These are phyloP conservation scores for Amblyornis subalaris DNA, from an alignment of 2,113 vertebrate species.

Conservation along the genomic window DNA sequence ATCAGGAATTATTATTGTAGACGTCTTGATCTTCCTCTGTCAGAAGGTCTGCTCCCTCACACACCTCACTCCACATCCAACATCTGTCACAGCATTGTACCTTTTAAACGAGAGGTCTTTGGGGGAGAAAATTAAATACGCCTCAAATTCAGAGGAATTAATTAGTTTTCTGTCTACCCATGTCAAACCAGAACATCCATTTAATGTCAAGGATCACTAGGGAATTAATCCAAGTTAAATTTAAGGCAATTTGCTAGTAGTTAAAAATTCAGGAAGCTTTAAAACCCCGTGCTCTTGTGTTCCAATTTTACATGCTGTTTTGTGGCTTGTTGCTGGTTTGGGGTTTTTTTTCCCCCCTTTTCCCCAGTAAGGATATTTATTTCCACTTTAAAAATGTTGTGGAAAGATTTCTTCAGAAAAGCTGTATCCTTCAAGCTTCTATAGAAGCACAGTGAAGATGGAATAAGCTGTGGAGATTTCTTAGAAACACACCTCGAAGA, in stretches of 20 bases:
- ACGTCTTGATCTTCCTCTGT: not conserved
- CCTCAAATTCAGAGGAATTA: conserved; percentile 61
- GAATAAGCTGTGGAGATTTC: not conserved
- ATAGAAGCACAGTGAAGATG: not conserved
- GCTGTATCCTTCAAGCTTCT: not conserved
- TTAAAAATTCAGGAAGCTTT: conserved; percentile 64
- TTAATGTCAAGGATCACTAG: conserved; percentile 55
- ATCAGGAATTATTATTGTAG: not conserved
- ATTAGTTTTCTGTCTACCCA: conserved; percentile 59
- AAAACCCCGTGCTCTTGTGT: conserved; percentile 13
- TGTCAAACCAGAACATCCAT: conserved; percentile 59
- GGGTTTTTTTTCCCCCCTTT: fast-evolving
- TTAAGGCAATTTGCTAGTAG: conserved; percentile 64
- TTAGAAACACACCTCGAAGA: not conserved
- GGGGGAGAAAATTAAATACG: conserved; percentile 57
- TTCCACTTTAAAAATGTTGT: not conserved
- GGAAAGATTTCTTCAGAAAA: not conserved
- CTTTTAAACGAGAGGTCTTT: conserved; percentile 40
- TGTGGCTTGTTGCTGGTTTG: not conserved
- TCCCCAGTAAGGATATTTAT: not conserved
- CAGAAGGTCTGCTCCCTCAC: not conserved
- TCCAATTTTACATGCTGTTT: conserved; percentile 36
- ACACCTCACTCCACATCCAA: not conserved
- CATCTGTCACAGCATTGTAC: conserved; percentile 4
- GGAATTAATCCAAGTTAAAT: conserved; percentile 62